A percentile compares a stretch with the other conserved stretches of the same genome.
phyloP scores from a whole-genome alignment of 2,888 invertebrate species.

The Hypolimnas misippus region DNA sequence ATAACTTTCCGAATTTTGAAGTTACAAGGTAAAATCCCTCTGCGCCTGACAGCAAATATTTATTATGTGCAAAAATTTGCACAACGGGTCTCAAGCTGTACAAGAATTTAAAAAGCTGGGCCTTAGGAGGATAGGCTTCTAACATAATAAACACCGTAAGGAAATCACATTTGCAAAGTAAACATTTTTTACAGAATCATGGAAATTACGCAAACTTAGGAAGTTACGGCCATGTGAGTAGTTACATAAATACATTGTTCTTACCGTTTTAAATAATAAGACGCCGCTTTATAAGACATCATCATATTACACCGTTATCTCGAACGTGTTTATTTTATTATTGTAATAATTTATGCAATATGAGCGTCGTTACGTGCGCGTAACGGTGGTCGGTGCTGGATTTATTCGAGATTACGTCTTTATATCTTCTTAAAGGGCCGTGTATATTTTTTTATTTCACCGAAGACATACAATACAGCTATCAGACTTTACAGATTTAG shows the following conservation, averaged over 20 bases:
- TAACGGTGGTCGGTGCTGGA: constrained; percentile 15
- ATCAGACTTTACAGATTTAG: no score
- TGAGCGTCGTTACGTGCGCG: constrained; percentile 13
- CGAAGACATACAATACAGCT: no score
- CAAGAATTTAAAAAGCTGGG: no score
- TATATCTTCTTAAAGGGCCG: background rate
- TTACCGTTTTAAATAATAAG: constrained; percentile 16
- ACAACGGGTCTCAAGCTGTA: no score
- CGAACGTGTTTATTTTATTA: constrained; percentile 18
- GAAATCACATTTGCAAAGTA: background rate
- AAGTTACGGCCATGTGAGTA: constrained; percentile 9
- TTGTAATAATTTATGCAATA: constrained; percentile 13
- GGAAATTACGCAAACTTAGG: constrained; percentile 10
- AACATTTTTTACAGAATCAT: background rate
- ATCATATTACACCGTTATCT: constrained; percentile 11
- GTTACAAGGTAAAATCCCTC: no score
- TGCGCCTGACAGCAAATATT: no score
- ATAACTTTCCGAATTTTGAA: no score
- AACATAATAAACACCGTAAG: background rate
- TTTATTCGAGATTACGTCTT: background rate
- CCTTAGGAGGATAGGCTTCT: no score
- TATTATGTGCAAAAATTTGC: no score
- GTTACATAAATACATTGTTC: constrained; percentile 11
- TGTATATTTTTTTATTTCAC: background rate
- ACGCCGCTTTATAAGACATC: constrained; percentile 1